Evolutionary conservation across 2,113 vertebrate species (phyloP).

Genomic region (Semicossyphus pulcher): DNA sequence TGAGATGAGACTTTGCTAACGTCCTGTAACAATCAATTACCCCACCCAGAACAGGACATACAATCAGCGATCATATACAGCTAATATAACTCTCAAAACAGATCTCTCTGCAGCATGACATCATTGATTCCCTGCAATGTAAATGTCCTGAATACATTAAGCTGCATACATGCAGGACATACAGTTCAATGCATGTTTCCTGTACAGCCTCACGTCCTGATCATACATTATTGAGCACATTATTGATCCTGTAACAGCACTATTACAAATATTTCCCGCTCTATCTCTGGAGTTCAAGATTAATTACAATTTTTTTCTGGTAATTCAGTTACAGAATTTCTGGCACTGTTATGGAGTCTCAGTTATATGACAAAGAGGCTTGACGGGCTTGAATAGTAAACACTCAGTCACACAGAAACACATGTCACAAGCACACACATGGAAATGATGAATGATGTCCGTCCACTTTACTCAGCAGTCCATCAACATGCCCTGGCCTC

Average conservation of each 20-base stretch:
- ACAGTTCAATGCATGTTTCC: neutral
- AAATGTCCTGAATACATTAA: slow-evolving; percentile 14
- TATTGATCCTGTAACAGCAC: slow-evolving; percentile 30
- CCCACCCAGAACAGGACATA: slow-evolving; percentile 19
- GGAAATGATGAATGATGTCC: neutral
- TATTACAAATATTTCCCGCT: neutral
- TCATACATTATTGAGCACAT: slow-evolving; percentile 7
- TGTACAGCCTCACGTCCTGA: neutral
- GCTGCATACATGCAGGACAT: neutral
- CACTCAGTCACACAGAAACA: neutral
- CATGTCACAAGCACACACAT: neutral
- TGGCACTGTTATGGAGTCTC: neutral
- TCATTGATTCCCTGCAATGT: slow-evolving; percentile 6
- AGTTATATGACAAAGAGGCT: neutral
- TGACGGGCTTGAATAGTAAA: neutral
- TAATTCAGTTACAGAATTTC: too few relatives aligned
- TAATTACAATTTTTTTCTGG: too few relatives aligned
- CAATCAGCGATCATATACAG: slow-evolving; percentile 10
- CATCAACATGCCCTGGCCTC: too few relatives aligned
- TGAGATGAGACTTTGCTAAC: slow-evolving; percentile 65
- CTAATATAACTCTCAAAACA: slow-evolving; percentile 10
- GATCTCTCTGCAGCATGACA: slow-evolving; percentile 10
- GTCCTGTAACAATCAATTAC: slow-evolving; percentile 63
- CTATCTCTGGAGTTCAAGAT: too few relatives aligned
- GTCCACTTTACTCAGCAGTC: neutral